A percentile compares a stretch with the other conserved stretches of the same genome.
phyloP scores from a whole-genome alignment of 2,113 vertebrate species.

The Muntiacus reevesi region DNA sequence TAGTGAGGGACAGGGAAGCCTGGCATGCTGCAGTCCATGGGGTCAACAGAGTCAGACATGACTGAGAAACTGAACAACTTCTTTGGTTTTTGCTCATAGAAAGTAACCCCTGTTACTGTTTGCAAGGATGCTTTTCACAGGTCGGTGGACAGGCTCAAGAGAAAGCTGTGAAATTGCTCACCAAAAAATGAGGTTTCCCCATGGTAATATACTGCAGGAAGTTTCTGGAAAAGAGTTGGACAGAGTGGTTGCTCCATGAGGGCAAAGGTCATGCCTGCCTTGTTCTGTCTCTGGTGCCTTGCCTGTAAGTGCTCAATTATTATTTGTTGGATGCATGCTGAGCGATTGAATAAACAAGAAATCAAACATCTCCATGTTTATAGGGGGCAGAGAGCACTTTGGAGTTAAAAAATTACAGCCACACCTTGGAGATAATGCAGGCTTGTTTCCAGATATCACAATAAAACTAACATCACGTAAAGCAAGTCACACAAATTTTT shows the following conservation, averaged over 20 bases:
- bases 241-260: neutral
- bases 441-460: neutral
- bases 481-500: neutral
- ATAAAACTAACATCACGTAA: neutral
- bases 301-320: neutral
- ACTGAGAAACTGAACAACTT: neutral
- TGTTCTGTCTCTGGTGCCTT: neutral
- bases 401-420: neutral
- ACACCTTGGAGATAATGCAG: neutral
- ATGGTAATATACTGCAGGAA: neutral
- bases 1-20: neutral
- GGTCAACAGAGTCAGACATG: neutral
- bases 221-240: neutral
- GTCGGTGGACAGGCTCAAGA: neutral
- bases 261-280: neutral
- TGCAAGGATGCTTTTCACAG: neutral
- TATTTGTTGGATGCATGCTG: neutral
- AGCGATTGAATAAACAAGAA: neutral
- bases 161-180: neutral
- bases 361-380: neutral
- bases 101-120: neutral
- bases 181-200: neutral
- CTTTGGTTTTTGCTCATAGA: neutral
- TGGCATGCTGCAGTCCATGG: neutral
- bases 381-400: neutral